Evolutionary conservation across 1,140 invertebrate species (phyloP).

Genomic region (Anastrepha ludens): DNA sequence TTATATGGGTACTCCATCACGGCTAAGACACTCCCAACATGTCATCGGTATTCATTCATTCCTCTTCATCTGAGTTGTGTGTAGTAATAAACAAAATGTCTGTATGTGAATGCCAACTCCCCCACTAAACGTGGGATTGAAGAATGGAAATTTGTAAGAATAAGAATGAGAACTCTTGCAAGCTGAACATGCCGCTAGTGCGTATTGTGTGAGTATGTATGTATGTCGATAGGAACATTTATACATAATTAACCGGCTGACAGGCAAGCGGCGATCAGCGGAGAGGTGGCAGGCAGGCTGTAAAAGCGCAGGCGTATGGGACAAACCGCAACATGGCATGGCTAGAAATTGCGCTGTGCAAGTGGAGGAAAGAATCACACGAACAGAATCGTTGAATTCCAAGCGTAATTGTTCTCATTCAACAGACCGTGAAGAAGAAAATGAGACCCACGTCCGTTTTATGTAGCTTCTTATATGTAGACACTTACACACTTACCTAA

Average conservation of each 20-base stretch:
- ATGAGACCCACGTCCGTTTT: slow-evolving; percentile 35
- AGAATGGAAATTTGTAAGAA: background rate
- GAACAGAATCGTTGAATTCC: background rate
- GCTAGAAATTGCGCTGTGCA: slow-evolving; percentile 25
- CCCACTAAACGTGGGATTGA: slow-evolving; percentile 49
- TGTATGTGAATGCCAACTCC: slow-evolving; percentile 19
- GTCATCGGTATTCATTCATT: slow-evolving; percentile 7
- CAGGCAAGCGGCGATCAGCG: background rate
- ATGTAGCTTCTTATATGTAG: background rate
- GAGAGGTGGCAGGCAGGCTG: background rate
- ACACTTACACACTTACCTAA: background rate
- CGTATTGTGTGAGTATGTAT: background rate
- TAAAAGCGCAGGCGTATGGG: slow-evolving; percentile 33
- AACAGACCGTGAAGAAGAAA: slow-evolving; percentile 49
- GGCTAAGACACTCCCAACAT: slow-evolving; percentile 40
- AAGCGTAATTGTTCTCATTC: slow-evolving; percentile 47
- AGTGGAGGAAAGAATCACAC: background rate
- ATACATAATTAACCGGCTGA: slow-evolving; percentile 25
- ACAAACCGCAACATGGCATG: background rate
- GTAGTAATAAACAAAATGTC: slow-evolving; percentile 33
- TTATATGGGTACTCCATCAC: background rate
- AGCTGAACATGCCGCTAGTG: background rate
- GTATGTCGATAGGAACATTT: background rate
- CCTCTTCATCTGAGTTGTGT: slow-evolving; percentile 10
- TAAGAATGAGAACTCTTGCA: slow-evolving; percentile 18